phyloP scores from a whole-genome alignment of 1,140 invertebrate genomes.

The Nymphalis io region DNA sequence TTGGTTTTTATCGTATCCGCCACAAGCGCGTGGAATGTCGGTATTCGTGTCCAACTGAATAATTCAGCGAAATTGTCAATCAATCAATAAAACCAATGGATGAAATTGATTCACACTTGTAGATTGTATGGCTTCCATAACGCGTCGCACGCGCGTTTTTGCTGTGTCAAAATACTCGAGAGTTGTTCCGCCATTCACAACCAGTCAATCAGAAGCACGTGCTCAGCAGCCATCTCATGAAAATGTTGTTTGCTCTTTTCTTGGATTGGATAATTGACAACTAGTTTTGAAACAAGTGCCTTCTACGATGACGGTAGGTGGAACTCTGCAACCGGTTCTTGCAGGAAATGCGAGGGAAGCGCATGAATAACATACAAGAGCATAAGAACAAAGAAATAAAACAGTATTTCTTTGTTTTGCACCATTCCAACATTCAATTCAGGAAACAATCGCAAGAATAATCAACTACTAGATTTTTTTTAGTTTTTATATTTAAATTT shows the following conservation, averaged over 20 bases:
- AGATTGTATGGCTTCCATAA: constrained; percentile 69
- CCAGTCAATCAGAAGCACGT: constrained; percentile 70
- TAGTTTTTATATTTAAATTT: background rate
- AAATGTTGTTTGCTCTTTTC: constrained; percentile 58
- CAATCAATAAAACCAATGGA: constrained; percentile 79
- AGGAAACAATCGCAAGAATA: background rate
- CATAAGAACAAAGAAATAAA: constrained; percentile 32
- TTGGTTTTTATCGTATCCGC: constrained; percentile 56
- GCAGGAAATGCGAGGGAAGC: constrained; percentile 47
- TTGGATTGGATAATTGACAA: constrained; percentile 62
- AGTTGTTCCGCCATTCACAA: constrained; percentile 65
- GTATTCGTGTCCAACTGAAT: constrained; percentile 76
- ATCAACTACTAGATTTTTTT: background rate
- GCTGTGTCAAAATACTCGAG: constrained; percentile 64
- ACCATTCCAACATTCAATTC: constrained; percentile 20
- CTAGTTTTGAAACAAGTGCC: constrained; percentile 43
- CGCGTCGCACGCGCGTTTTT: constrained; percentile 62
- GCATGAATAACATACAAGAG: constrained; percentile 38
- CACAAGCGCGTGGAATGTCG: constrained; percentile 68
- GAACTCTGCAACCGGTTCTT: constrained; percentile 52
- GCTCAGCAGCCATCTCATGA: constrained; percentile 52
- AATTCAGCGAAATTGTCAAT: constrained; percentile 77
- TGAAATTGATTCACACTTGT: constrained; percentile 78
- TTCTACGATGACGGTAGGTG: constrained; percentile 41
- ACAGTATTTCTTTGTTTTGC: constrained; percentile 15